Conservation (phyloP, 2,113 vertebrate species). For the Phoenicopterus ruber region DNA sequence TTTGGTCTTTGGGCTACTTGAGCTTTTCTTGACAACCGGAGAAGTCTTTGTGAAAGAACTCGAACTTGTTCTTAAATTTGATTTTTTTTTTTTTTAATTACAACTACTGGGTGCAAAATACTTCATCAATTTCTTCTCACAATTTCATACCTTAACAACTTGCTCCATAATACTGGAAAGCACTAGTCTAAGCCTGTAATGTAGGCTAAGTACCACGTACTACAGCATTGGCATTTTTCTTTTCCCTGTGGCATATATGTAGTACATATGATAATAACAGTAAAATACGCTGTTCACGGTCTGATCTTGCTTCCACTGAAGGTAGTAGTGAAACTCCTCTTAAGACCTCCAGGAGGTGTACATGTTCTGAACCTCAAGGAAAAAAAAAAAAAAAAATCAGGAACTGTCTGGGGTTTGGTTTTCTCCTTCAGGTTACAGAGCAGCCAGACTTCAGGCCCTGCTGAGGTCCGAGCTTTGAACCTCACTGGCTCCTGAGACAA, state of each 20-base stretch:
- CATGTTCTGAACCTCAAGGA: neutral
- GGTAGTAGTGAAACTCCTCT: neutral
- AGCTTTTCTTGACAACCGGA: neutral
- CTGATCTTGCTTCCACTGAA: neutral
- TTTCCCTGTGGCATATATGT: neutral
- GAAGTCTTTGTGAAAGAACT: neutral
- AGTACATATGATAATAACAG: neutral
- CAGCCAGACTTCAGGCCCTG: neutral
- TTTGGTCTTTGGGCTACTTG: neutral
- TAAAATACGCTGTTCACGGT: neutral
- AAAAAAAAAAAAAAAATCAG: neutral
- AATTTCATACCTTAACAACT: neutral
- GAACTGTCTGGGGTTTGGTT: neutral
- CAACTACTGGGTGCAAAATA: neutral
- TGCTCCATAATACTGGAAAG: neutral
- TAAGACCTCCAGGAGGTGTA: neutral
- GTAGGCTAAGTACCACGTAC: fast-evolving
- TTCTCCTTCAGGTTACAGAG: neutral
- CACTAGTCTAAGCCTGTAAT: neutral
- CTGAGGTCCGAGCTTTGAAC: neutral
- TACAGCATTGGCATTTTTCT: neutral
- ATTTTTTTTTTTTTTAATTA: neutral
- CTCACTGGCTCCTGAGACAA: neutral
- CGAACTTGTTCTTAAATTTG: neutral
- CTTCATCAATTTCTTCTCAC: neutral